These are phyloP conservation scores for Cladorhizidae sp. DNA, from an alignment of 37 sponge, comb jelly and placozoan species.

Conservation along the genomic window DNA sequence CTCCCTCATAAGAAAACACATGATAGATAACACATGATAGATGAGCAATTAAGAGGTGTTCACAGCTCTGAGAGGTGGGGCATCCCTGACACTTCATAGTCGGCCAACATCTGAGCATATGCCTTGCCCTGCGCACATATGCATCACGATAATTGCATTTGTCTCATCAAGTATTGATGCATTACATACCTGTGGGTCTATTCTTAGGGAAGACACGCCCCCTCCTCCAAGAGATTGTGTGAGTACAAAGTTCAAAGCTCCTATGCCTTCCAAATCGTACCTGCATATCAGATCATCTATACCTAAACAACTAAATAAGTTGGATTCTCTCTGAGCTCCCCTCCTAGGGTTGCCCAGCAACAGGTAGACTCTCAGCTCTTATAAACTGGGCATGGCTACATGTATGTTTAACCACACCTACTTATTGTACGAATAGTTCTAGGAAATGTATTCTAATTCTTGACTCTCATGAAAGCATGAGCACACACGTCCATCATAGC, in stretches of 20 bases:
- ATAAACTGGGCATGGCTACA: too few relatives aligned
- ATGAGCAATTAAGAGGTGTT: constrained; percentile 5
- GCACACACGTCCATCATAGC: too few relatives aligned
- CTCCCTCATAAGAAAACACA: too few relatives aligned
- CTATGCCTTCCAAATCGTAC: constrained; percentile 88
- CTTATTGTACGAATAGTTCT: too few relatives aligned
- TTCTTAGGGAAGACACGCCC: constrained; percentile 85
- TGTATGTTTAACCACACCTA: too few relatives aligned
- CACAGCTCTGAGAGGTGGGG: constrained; percentile 7
- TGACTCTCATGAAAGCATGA: too few relatives aligned
- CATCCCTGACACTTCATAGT: constrained; percentile 11
- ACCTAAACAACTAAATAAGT: too few relatives aligned
- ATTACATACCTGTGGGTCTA: constrained; percentile 88
- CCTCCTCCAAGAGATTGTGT: constrained; percentile 90
- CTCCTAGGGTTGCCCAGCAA: too few relatives aligned
- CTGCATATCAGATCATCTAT: constrained; percentile 19
- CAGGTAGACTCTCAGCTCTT: not conserved
- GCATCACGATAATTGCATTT: not conserved
- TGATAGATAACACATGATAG: too few relatives aligned
- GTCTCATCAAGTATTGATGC: not conserved
- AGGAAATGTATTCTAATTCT: too few relatives aligned
- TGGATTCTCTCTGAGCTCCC: too few relatives aligned
- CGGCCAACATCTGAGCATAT: constrained; percentile 89
- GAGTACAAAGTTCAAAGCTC: constrained; percentile 94
- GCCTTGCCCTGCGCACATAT: constrained; percentile 73